Conservation (phyloP, 2,888 invertebrate genomes). For the Rhabditophanes sp. region DNA sequence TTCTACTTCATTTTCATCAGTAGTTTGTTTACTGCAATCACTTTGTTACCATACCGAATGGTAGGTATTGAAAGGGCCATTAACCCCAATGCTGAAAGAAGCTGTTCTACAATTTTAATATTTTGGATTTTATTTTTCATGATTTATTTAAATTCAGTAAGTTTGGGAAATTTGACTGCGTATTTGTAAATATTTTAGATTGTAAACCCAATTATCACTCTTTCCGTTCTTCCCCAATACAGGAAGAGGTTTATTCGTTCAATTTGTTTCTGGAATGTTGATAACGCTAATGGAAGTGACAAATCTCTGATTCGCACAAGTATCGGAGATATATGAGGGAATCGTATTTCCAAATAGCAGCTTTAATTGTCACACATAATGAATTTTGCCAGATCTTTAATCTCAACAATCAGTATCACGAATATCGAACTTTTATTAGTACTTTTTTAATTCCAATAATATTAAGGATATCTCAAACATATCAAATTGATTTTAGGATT, state of each 20-base stretch:
- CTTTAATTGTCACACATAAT: neutral
- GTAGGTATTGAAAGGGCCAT: conserved; percentile 11
- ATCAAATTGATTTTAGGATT: too few relatives aligned
- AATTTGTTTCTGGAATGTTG: conserved; percentile 5
- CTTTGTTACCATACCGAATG: conserved; percentile 34
- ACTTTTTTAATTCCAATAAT: too few relatives aligned
- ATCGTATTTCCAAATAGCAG: too few relatives aligned
- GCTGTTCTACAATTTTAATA: conserved; percentile 20
- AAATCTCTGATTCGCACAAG: neutral
- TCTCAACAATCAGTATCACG: neutral
- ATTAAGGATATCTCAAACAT: too few relatives aligned
- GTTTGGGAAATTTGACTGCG: conserved; percentile 8
- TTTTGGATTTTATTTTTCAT: conserved; percentile 30
- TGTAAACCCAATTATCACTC: conserved; percentile 38
- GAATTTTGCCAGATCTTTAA: neutral
- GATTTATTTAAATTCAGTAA: conserved; percentile 37
- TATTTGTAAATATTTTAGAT: conserved; percentile 24
- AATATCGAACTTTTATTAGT: neutral
- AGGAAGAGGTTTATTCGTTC: conserved; percentile 15
- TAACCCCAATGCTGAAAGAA: conserved; percentile 6
- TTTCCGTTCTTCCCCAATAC: conserved; percentile 42
- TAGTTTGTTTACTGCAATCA: conserved; percentile 30
- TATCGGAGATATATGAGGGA: conserved; percentile 2
- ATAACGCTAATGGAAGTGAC: neutral
- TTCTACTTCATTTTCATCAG: conserved; percentile 44